Conservation (phyloP, 53 echinoderm and acorn worm genomes). For the Echinometra lucunter region DNA sequence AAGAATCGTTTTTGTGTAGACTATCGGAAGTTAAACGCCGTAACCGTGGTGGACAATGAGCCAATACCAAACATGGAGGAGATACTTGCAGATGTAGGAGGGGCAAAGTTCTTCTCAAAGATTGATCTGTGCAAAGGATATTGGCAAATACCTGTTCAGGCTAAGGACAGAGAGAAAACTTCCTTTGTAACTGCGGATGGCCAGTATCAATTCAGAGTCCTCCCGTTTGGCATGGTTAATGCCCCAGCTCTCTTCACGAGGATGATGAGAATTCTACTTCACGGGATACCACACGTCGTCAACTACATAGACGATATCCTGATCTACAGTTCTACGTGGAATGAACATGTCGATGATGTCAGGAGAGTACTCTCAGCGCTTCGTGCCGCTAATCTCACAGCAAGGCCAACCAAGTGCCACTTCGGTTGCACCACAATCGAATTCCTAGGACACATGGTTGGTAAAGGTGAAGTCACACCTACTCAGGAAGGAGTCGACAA, state of each 20-base stretch:
- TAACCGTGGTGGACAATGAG: not conserved
- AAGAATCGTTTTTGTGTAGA: not conserved
- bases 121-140: conserved; percentile 48
- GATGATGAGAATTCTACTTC: not conserved
- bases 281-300: conserved; percentile 11
- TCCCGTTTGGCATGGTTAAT: conserved; percentile 52
- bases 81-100: not conserved
- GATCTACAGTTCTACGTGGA: not conserved
- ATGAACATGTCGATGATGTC: not conserved
- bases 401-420: conserved; percentile 29
- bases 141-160: conserved; percentile 32
- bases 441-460: not conserved
- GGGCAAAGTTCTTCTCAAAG: conserved; percentile 34
- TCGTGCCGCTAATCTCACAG: not conserved
- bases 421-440: not conserved
- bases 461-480: not conserved
- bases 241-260: conserved; percentile 22
- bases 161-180: not conserved
- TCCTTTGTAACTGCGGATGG: conserved; percentile 41
- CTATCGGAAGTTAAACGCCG: not conserved
- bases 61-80: not conserved
- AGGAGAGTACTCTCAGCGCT: not conserved
- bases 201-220: not conserved
- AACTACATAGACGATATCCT: not conserved
- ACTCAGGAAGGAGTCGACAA: conserved; percentile 27